Percentiles rank a stretch among this genome's conserved stretches.
Evolutionary conservation across 1,140 invertebrate species (phyloP).

Genomic region (Drosophila orena): DNA sequence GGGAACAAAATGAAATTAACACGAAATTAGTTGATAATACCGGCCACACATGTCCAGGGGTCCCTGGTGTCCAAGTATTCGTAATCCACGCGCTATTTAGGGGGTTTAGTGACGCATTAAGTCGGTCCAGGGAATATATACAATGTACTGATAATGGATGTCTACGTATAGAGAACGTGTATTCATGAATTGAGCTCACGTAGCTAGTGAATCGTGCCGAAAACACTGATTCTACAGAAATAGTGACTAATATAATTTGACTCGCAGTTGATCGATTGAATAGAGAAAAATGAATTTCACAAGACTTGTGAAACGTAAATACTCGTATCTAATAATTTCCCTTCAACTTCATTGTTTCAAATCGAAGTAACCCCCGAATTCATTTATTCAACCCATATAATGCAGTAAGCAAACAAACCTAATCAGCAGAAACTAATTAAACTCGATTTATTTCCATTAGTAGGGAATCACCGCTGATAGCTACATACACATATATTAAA

Average conservation of each 20-base stretch:
- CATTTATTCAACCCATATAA: background rate
- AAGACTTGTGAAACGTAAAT: background rate
- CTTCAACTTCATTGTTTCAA: background rate
- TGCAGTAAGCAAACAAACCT: background rate
- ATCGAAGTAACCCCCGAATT: background rate
- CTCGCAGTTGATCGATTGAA: background rate
- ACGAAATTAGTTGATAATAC: constrained; percentile 56
- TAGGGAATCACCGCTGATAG: constrained; percentile 1
- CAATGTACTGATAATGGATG: constrained; percentile 11
- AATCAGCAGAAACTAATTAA: background rate
- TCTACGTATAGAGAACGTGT: constrained; percentile 3
- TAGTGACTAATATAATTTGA: constrained; percentile 18
- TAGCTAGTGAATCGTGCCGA: constrained; percentile 11
- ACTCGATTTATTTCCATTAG: constrained; percentile 5
- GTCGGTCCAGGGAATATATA: background rate
- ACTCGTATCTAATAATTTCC: background rate
- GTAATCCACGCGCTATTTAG: constrained; percentile 30
- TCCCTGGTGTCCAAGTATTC: background rate
- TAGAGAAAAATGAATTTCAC: background rate
- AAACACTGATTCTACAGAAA: constrained; percentile 11
- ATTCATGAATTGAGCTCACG: constrained; percentile 12
- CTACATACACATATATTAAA: background rate
- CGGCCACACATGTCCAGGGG: constrained; percentile 1
- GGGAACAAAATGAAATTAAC: constrained; percentile 44
- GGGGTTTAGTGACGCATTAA: constrained; percentile 31